These are phyloP conservation scores for Melanotaenia boesemani DNA, from an alignment of 2,797 vertebrate genomes.

Conservation along the genomic window DNA sequence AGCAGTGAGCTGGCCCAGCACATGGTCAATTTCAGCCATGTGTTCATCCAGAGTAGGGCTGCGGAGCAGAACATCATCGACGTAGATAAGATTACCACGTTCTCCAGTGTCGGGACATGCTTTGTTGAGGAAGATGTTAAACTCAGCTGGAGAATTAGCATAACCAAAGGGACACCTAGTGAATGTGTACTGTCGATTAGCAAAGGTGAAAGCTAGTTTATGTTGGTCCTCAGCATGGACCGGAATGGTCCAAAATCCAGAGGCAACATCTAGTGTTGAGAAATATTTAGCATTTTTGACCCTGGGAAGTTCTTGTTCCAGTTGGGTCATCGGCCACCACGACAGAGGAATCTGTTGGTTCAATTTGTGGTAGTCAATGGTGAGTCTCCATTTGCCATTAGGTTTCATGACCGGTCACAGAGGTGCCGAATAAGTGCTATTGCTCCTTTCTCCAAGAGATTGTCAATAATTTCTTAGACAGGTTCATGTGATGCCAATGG, in stretches of 20 bases:
- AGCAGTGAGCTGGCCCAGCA: not conserved
- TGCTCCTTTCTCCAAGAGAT: too few relatives aligned
- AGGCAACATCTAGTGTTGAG: not conserved
- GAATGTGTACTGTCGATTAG: not conserved
- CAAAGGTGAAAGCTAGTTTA: not conserved
- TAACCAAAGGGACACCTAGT: too few relatives aligned
- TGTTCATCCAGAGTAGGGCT: not conserved
- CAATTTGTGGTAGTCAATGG: too few relatives aligned
- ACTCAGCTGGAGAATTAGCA: too few relatives aligned
- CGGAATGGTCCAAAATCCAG: not conserved
- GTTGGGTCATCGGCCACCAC: not conserved
- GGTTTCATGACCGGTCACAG: too few relatives aligned
- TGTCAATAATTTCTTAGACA: too few relatives aligned
- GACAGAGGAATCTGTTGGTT: too few relatives aligned
- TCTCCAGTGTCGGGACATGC: not conserved
- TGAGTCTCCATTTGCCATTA: too few relatives aligned
- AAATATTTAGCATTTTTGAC: not conserved
- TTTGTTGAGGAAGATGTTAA: not conserved
- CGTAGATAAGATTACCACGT: not conserved
- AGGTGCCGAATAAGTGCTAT: too few relatives aligned
- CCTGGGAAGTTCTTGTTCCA: not conserved
- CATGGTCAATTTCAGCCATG: not conserved
- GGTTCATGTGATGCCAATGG: too few relatives aligned
- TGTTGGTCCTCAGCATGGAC: not conserved
- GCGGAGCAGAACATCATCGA: not conserved